A percentile compares a stretch with the other conserved stretches of the same genome.
phyloP scores from a whole-genome alignment of 2,797 vertebrate genomes.

The Halcyon leucocephala region DNA sequence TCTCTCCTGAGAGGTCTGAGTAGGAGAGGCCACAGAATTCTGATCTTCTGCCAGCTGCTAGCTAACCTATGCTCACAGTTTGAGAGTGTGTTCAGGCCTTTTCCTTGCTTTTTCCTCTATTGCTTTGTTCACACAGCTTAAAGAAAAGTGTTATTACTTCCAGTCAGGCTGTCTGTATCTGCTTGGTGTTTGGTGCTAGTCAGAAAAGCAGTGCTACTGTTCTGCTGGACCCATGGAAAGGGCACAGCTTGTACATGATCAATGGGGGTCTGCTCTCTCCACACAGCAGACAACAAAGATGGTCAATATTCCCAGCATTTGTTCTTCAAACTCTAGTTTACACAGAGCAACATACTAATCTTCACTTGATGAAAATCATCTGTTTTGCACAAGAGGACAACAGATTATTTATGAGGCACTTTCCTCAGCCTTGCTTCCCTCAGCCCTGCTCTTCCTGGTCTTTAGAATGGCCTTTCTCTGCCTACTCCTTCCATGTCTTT shows the following conservation, averaged over 20 bases:
- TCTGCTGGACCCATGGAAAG: neutral
- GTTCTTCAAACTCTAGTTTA: neutral
- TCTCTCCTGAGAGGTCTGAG: neutral
- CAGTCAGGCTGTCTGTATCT: neutral
- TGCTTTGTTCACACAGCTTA: neutral
- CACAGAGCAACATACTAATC: neutral
- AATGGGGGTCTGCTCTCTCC: neutral
- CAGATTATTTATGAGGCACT: neutral
- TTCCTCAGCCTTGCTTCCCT: neutral
- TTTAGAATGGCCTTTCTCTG: neutral
- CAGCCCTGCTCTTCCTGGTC: neutral
- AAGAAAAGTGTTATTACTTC: neutral
- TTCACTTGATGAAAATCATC: neutral
- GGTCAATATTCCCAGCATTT: neutral
- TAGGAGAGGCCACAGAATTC: neutral
- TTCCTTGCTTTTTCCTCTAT: neutral
- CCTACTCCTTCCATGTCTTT: neutral
- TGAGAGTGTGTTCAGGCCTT: neutral
- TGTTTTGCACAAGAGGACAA: neutral
- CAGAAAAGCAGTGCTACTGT: neutral
- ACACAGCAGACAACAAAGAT: neutral
- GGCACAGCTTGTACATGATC: accelerated
- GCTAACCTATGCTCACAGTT: neutral
- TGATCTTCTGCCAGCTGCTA: neutral
- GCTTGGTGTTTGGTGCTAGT: neutral